phyloP scores from a whole-genome alignment of 2,113 vertebrate genomes.

The Bos indicus region DNA sequence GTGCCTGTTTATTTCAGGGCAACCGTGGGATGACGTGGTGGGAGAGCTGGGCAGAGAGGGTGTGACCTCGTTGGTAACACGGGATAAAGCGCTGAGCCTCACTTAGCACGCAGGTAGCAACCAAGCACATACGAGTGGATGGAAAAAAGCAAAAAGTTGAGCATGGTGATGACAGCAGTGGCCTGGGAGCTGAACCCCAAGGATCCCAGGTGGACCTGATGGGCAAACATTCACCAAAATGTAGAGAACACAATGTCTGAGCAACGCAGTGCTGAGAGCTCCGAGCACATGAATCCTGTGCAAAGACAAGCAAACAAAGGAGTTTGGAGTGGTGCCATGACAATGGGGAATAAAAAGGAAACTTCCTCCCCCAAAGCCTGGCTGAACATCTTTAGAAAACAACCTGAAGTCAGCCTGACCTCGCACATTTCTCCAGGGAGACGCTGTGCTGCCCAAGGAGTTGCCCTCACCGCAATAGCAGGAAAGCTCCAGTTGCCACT shows the following conservation, averaged over 20 bases:
- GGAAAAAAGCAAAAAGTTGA: neutral
- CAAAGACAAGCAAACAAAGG: neutral
- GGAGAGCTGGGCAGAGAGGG: neutral
- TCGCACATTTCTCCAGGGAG: neutral
- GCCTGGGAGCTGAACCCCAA: neutral
- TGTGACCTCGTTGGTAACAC: accelerated
- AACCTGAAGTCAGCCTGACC: slow-evolving; percentile 1
- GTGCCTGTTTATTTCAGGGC: neutral
- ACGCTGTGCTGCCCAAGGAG: neutral
- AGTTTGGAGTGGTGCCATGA: neutral
- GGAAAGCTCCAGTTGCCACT: neutral
- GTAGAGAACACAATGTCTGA: neutral
- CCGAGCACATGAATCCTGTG: neutral
- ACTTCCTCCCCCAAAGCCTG: neutral
- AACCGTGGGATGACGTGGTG: neutral
- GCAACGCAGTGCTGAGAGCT: neutral
- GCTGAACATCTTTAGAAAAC: neutral
- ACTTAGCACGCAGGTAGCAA: accelerated
- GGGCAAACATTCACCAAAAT: neutral
- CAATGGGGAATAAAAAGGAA: neutral
- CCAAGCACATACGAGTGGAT: accelerated
- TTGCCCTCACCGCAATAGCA: neutral
- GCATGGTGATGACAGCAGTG: neutral
- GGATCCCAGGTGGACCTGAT: neutral
- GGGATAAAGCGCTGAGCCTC: neutral